These are phyloP conservation scores for Scolanthus callimorphus DNA, from an alignment of 92 coral and sea anemone genomes.

Conservation along the genomic window DNA sequence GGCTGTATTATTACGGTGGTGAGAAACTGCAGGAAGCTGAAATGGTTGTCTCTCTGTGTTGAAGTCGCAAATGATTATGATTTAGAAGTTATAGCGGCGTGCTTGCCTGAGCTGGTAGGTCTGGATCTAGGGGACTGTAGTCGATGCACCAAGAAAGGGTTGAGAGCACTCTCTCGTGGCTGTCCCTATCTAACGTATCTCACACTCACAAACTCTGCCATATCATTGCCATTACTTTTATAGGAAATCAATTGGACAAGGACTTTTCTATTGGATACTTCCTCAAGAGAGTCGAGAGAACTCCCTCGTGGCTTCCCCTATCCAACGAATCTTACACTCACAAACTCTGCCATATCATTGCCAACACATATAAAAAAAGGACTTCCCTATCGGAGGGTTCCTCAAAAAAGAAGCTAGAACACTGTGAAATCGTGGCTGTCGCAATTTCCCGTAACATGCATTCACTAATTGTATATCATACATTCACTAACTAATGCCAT, in stretches of 20 bases:
- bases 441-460: conserved; percentile 36
- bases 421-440: conserved; percentile 55
- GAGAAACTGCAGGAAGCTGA: conserved; percentile 51
- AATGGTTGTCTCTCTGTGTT: conserved; percentile 49
- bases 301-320: conserved; percentile 49
- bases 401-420: conserved; percentile 33
- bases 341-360: too few species aligned
- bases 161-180: conserved; percentile 39
- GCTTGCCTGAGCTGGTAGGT: conserved; percentile 48
- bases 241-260: too few species aligned
- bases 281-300: conserved; percentile 42
- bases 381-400: too few species aligned
- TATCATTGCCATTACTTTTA: too few species aligned
- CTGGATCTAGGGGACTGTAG: conserved; percentile 78
- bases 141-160: conserved; percentile 50
- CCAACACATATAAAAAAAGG: too few species aligned
- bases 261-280: too few species aligned
- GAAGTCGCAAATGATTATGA: conserved; percentile 62
- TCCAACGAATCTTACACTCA: conserved; percentile 43
- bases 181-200: conserved; percentile 54
- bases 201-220: conserved; percentile 55
- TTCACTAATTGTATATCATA: too few species aligned
- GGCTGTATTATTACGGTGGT: conserved; percentile 52
- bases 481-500: too few species aligned
- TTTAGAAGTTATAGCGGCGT: conserved; percentile 43